Base-by-base conservation (phyloP, 1,140 invertebrate genomes). In the Pogonus chalceus region DNA sequence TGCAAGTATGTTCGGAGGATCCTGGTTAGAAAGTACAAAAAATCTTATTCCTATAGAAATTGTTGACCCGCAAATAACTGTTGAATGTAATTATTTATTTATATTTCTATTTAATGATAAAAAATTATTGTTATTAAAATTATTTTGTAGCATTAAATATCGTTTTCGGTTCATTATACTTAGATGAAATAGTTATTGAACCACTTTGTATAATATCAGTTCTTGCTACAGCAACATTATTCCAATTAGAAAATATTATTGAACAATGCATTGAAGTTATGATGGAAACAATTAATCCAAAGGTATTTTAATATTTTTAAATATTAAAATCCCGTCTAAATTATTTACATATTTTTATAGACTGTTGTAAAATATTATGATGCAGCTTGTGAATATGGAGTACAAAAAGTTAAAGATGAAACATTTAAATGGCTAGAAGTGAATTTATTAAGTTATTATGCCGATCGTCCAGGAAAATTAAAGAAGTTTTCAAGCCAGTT, bases 1-100 rank as follows among this genome's bases (percentile, higher is more conserved):
- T 72, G 76, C 79, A 12, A 88, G 85, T 64, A 90, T 91, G 88
- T 90, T 91, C 70, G 85, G 80, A 63, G 87, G 87, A 3, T 79
- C 81, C 10, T 91, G 88, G 88, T 77, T 77, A 63, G 88, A 91
- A 69, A 75, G 83, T 2, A 76, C 77, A 50, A 78, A 87, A 68
- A 76, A 77, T 52, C 71, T 79, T 49, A 79, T 91, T 37, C 72
- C 71, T 35, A 83, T 91, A 52, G 79, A 86, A 68, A 82, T 90
- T 23, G 72, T 80, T 1, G 87, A 91, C 76, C 79, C 83, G 21
- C 81, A 84, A 53, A 86, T 90, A 35, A 87, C 79, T 24, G 62
- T 78, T 49, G 79, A 84, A 53, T 79, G 84, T 85, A 74, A 76
- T 69, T 62, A 55, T 22, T 18, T 62, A 43, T 35, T 7, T 10